Evolutionary conservation across 2,113 vertebrate genomes (phyloP).

Genomic region (Choloepus hoffmanni): DNA sequence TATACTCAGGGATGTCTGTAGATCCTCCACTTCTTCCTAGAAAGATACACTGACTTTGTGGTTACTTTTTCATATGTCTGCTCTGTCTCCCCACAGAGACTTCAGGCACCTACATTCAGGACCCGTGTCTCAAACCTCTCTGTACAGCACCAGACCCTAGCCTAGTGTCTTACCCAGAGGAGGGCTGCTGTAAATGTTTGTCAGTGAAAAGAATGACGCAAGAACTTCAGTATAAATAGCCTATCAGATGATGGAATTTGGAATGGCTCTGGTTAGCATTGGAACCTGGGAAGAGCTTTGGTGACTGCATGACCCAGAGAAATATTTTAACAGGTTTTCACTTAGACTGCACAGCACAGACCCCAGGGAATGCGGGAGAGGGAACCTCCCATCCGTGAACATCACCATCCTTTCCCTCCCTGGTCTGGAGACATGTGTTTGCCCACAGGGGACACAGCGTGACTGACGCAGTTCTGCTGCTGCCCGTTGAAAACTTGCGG

Average conservation of each 20-base stretch:
- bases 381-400: neutral
- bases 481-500: neutral
- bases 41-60: neutral
- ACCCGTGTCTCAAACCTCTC: rapidly evolving
- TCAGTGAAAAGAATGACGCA: neutral
- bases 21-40: neutral
- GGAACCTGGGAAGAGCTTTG: neutral
- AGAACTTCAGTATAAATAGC: neutral
- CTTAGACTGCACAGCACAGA: neutral
- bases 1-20: neutral
- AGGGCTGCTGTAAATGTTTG: neutral
- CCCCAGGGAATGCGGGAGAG: neutral
- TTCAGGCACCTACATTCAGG: neutral
- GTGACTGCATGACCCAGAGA: neutral
- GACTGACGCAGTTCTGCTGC: neutral
- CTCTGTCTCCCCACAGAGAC: neutral
- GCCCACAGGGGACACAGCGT: neutral
- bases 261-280: neutral
- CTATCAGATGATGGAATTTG: neutral
- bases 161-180: neutral
- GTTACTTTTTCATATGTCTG: neutral
- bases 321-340: neutral
- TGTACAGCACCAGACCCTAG: neutral
- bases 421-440: neutral
- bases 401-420: neutral